phyloP scores from a whole-genome alignment of 2,113 vertebrate species.

The Apteryx owenii region DNA sequence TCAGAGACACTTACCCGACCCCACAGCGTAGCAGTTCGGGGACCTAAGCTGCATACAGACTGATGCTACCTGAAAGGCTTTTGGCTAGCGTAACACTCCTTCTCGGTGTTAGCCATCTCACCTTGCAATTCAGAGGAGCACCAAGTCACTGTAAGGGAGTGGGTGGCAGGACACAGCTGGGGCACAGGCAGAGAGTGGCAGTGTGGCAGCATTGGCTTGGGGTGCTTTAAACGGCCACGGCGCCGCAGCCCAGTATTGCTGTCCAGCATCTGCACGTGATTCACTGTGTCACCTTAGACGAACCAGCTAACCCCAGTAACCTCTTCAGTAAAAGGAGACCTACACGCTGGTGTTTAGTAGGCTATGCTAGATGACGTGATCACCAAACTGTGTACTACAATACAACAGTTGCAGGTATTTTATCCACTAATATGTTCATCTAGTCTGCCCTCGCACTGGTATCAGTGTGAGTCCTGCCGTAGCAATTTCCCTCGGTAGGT shows the following conservation, averaged over 20 bases:
- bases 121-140: neutral
- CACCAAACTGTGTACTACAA: neutral
- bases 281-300: neutral
- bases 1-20: neutral
- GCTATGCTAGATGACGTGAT: neutral
- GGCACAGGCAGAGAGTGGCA: neutral
- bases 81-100: neutral
- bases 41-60: neutral
- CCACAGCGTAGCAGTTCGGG: neutral
- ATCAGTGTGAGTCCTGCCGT: neutral
- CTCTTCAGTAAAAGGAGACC: neutral
- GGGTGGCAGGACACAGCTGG: neutral
- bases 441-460: neutral
- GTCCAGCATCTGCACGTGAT: neutral
- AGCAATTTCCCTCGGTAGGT: neutral
- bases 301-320: neutral
- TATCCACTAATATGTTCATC: neutral
- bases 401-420: neutral
- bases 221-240: neutral
- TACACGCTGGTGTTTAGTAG: neutral
- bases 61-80: neutral
- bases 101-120: neutral
- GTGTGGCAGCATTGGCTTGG: neutral
- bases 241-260: accelerated
- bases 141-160: neutral